A percentile compares a stretch with the other conserved stretches of the same genome.
phyloP scores from a whole-genome alignment of 2,797 vertebrate species.

The Vipera latastei region DNA sequence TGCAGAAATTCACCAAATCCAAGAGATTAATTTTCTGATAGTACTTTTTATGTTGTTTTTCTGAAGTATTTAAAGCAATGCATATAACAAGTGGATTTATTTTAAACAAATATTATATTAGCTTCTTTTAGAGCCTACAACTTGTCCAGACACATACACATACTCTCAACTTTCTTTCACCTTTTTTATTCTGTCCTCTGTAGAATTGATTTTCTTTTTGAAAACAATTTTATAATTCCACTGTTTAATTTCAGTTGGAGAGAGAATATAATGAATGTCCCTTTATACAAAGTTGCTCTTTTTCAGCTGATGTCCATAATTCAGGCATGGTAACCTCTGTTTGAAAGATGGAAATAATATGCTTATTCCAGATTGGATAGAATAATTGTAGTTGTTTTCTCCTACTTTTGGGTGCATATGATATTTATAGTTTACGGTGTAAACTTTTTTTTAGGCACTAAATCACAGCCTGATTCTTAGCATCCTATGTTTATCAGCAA shows the following conservation, averaged over 20 bases:
- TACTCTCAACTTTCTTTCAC: conserved; percentile 11
- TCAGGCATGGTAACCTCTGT: neutral
- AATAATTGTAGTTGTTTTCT: neutral
- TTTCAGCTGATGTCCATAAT: neutral
- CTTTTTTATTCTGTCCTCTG: neutral
- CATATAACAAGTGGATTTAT: conserved; percentile 70
- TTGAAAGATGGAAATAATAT: conserved; percentile 1
- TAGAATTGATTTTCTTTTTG: neutral
- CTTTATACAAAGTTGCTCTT: neutral
- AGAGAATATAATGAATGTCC: conserved; percentile 1
- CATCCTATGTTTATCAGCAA: accelerated
- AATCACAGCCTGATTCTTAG: accelerated
- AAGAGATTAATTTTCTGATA: conserved; percentile 52
- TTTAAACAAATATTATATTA: conserved; percentile 45
- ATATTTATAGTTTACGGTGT: conserved; percentile 16
- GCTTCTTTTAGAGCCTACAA: conserved; percentile 43
- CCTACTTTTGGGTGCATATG: conserved; percentile 11
- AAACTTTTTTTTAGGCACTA: neutral
- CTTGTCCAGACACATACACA: conserved; percentile 17
- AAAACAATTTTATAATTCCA: conserved; percentile 10
- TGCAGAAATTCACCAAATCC: conserved; percentile 45
- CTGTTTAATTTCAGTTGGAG: neutral
- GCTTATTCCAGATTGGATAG: conserved; percentile 7
- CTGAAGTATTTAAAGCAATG: conserved; percentile 73
- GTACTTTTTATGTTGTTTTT: conserved; percentile 63